These are phyloP conservation scores for Blomia tropicalis DNA, from an alignment of 2,888 invertebrate genomes.

Conservation along the genomic window DNA sequence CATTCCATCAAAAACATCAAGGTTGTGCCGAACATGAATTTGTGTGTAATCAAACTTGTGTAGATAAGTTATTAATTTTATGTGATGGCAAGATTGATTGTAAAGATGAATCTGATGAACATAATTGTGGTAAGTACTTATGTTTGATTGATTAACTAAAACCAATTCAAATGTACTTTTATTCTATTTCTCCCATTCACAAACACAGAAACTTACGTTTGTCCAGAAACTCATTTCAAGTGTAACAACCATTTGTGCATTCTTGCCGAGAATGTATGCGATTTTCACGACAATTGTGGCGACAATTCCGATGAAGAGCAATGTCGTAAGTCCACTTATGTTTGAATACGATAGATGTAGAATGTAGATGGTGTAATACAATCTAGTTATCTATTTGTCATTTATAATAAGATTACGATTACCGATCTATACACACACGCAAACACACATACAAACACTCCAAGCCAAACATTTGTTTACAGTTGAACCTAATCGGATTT, in stretches of 20 bases:
- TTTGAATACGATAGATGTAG: no score
- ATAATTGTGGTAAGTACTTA: slow-evolving; percentile 36
- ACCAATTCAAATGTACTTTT: background rate
- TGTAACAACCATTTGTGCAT: slow-evolving; percentile 41
- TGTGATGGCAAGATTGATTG: slow-evolving; percentile 39
- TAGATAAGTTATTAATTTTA: slow-evolving; percentile 36
- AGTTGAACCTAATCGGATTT: no score
- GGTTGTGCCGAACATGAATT: slow-evolving; percentile 40
- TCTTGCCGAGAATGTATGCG: slow-evolving; percentile 33
- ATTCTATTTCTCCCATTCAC: slow-evolving; percentile 28
- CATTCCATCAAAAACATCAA: no score
- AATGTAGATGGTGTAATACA: no score
- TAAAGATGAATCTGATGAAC: slow-evolving; percentile 37
- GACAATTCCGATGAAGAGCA: slow-evolving; percentile 37
- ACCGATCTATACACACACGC: no score
- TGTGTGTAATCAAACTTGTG: slow-evolving; percentile 38
- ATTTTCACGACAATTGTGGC: slow-evolving; percentile 27
- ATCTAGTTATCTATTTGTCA: no score
- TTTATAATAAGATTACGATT: no score
- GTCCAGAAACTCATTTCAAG: slow-evolving; percentile 39
- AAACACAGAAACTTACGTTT: slow-evolving; percentile 38
- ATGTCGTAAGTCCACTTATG: slow-evolving; percentile 34
- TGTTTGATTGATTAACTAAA: background rate
- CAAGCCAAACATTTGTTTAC: no score
- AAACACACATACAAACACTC: no score